Percentiles rank a stretch among this genome's conserved stretches.
Evolutionary conservation across 2,797 vertebrate species (phyloP).

Genomic region (Crotalus adamanteus): DNA sequence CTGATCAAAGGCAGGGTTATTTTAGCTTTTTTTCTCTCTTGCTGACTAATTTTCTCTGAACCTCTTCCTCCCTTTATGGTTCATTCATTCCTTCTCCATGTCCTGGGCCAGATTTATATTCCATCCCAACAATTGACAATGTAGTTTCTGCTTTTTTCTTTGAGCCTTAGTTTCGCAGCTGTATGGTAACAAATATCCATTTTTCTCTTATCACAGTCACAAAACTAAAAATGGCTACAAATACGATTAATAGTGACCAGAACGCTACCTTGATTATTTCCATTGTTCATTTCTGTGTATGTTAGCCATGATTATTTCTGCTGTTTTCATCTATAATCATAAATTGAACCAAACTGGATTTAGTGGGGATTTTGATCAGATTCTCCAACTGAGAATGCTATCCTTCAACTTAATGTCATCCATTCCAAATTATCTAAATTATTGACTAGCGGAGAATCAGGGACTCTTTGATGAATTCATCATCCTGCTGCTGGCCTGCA

Average conservation of each 20-base stretch:
- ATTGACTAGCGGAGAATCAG: rapidly evolving
- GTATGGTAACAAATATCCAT: not conserved
- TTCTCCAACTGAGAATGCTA: not conserved
- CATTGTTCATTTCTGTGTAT: not conserved
- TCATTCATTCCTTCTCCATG: not conserved
- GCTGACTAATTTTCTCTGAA: not conserved
- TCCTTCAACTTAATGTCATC: rapidly evolving
- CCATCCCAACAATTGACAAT: not conserved
- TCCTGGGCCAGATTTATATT: not conserved
- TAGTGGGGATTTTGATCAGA: not conserved
- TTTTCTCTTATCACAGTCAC: not conserved
- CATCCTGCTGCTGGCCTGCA: not conserved
- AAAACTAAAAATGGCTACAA: not conserved
- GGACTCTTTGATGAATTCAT: not conserved
- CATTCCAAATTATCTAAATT: not conserved
- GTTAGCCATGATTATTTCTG: not conserved
- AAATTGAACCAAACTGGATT: not conserved
- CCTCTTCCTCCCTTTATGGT: not conserved
- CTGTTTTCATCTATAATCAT: not conserved
- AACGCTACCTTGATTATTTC: not conserved
- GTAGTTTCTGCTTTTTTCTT: not conserved
- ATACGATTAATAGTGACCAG: slow-evolving; percentile 4
- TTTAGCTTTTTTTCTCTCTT: not conserved
- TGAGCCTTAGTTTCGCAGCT: not conserved
- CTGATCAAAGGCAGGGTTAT: not conserved